A percentile compares a stretch with the other conserved stretches of the same genome.
Conservation (phyloP, 2,797 vertebrate species). For the Catostomus latipinnis region DNA sequence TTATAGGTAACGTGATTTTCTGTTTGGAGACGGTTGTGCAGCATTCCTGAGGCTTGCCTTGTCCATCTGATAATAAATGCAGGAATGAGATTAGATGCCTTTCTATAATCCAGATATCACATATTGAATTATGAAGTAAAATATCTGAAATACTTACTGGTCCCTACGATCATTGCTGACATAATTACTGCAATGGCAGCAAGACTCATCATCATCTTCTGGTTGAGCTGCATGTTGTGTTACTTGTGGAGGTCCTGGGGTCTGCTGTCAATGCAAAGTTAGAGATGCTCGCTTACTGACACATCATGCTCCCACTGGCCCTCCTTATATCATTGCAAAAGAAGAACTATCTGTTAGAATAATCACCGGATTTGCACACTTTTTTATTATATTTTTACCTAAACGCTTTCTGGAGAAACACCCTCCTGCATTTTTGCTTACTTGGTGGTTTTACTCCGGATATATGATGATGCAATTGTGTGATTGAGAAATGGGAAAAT, state of each 20-base stretch:
- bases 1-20: constrained; percentile 64
- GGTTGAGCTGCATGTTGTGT: constrained; percentile 60
- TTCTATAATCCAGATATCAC: background rate
- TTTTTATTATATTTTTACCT: background rate
- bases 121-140: background rate
- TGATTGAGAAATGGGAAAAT: background rate
- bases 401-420: background rate
- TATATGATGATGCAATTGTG: constrained; percentile 21
- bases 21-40: constrained; percentile 62
- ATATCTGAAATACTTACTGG: constrained; percentile 62
- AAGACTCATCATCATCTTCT: constrained; percentile 55
- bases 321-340: constrained; percentile 67
- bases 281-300: constrained; percentile 4
- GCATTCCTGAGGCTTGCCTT: constrained; percentile 53
- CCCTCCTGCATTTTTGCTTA: background rate
- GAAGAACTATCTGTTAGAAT: constrained; percentile 58
- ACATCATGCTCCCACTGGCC: background rate
- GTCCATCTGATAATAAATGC: constrained; percentile 48
- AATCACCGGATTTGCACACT: constrained; percentile 7
- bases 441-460: background rate
- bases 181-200: constrained; percentile 55
- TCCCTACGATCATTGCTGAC: constrained; percentile 21
- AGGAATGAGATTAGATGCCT: background rate
- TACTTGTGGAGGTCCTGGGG: constrained; percentile 4
- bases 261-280: constrained; percentile 25